Evolutionary conservation across 2,797 vertebrate genomes (phyloP), one percentile per base, ranked within the genome.

Genomic region (Sardinella longiceps): DNA sequence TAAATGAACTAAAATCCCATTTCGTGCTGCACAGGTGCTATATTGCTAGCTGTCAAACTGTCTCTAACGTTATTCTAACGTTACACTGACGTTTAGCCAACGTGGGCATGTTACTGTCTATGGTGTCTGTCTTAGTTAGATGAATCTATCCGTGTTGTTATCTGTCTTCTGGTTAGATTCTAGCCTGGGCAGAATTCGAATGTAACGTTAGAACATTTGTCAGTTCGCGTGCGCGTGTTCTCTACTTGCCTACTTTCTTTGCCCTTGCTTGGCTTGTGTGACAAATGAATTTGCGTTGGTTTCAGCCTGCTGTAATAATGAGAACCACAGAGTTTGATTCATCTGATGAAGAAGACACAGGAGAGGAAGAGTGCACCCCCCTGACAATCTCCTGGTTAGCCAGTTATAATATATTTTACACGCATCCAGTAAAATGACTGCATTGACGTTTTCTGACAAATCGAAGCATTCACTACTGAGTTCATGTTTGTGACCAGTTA

Each of bases 311-410:
- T 82, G 87, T 81, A 50, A 95, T 81, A 50, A 95, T 96, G 89
- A 94, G 92, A 85, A 89, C 89, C 2, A 94, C 90, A 25, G 95
- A 95, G 86, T 98, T 97, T 89, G 96, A 96, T 88, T 97, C 97
- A 39, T 98, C 97, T 77, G 97, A 98, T 0, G 97, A 98, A 45
- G 97, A 98, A 18, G 92, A 93, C 10, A 33, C 84, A 1, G 90
- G 63, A 15, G 96, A 96, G 46, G 95, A 96, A 45, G 89, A 93
- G 81, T 83, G 88, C 82, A 94, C 91, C 2, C 96, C 96, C 0
- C 91, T 98, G 30, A 92, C 92, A 9, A 90, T 99, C 88, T 97
- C 96, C 85, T 98, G 98, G 97, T 97, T 85, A 91, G 94, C 28
- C 28, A 3, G 14, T 33, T 10, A 63, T 14, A 5, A 15, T 10